Evolutionary conservation across 2,113 vertebrate genomes (phyloP).

Genomic region (Donacobius atricapilla): DNA sequence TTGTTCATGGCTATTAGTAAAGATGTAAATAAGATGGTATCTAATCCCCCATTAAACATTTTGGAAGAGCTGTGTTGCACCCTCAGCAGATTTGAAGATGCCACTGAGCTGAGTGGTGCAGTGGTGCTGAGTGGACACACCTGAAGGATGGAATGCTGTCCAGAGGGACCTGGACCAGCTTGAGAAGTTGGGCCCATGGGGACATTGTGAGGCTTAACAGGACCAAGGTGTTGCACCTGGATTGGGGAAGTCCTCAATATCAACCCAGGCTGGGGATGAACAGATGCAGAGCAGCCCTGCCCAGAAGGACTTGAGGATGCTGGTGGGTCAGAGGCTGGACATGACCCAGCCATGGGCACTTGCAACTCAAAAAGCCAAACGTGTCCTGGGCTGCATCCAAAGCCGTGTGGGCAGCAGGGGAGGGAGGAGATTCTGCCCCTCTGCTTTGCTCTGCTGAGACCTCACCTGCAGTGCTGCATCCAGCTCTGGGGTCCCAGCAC

Average conservation of each 20-base stretch:
- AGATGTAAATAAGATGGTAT: not conserved
- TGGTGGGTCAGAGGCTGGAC: not conserved
- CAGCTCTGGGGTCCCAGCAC: not conserved
- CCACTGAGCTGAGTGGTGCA: not conserved
- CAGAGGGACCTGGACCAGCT: not conserved
- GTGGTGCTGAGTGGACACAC: too few species aligned
- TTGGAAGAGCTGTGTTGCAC: not conserved
- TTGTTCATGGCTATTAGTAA: not conserved
- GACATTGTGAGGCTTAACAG: not conserved
- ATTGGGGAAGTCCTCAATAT: not conserved
- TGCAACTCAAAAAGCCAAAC: accelerated
- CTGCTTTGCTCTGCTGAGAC: not conserved
- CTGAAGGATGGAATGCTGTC: not conserved
- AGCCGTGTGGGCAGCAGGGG: accelerated
- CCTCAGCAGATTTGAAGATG: not conserved
- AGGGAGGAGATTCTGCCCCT: not conserved
- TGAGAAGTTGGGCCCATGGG: not conserved
- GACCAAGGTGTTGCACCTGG: not conserved
- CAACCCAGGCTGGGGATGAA: not conserved
- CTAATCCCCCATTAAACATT: not conserved
- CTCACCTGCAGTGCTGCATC: accelerated
- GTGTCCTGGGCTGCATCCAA: not conserved
- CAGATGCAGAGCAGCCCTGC: not conserved
- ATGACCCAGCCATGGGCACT: accelerated
- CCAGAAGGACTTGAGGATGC: accelerated